Base-by-base conservation (phyloP, 2,113 vertebrate genomes). In the Entomyzon cyanotis region DNA sequence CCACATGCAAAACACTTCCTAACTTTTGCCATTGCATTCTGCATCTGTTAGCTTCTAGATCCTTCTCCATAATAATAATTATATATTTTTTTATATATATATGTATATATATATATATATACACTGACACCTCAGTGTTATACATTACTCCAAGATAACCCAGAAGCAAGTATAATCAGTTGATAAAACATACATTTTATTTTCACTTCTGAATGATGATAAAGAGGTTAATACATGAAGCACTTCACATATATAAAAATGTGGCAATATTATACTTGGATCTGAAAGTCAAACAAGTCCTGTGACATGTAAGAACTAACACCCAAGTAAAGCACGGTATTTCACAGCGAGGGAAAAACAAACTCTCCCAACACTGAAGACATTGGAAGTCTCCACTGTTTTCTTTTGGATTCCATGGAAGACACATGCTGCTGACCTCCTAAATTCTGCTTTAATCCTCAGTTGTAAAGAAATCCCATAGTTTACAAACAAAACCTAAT, bases 371-470 rank as follows among this genome's bases (percentile, higher is more conserved):
- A 12, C 5, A 30, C 15, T 37, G 12, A 77, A 88, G 24, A 65
- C 10, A 17, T 0, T 65, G 7, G 5, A 81, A 63, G 9, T 53
- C 59, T 79, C 52, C 33, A 30, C 5, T 5, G 20, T 2, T 2
- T 49, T 28, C 2, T 80, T 79, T 49, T 19, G 37, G 37, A n/a
- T 91, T 49, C n/a, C 31, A 52, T 2, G 20, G 58, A 81, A 75
- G 33, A 74, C 15, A 71, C 5, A 14, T 12, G 12, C 39, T 59
- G 11, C 47, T 64, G 28, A 70, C 16, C 27, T 63, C 24, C 49
- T 75, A 52, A 78, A 79, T 59, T 71, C 53, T 52, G 11, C 17
- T 65, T 1, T 7, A 41, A 8, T 47, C 10, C 35, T 78, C 56
- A 25, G 8, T 15, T 83, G 25, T 28, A 59, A 84, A 90, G 65